Conservation (phyloP, 1,140 invertebrate genomes). For the Penaeus vannamei region DNA sequence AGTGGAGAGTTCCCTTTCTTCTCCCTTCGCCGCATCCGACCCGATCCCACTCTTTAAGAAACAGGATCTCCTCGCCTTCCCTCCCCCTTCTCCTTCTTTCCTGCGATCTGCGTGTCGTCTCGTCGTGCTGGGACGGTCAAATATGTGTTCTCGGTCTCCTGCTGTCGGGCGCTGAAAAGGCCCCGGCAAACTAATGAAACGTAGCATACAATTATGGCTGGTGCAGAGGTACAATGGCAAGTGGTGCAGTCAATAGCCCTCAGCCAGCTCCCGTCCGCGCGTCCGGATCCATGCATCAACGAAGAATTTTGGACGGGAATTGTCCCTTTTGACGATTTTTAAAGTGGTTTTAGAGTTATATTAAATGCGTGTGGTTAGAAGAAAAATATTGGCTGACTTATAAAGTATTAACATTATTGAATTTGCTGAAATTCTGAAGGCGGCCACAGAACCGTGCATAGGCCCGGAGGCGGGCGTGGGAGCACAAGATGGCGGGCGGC, state of each 20-base stretch:
- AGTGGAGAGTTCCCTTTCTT: neutral
- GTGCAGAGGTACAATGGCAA: constrained; percentile 59
- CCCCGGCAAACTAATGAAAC: constrained; percentile 61
- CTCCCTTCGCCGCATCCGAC: neutral
- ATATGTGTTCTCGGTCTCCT: constrained; percentile 60
- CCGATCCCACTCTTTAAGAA: neutral
- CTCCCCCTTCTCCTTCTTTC: constrained; percentile 6
- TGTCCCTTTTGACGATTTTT: too few species aligned
- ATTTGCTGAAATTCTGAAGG: neutral
- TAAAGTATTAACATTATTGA: too few species aligned
- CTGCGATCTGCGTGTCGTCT: neutral
- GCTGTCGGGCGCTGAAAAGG: constrained; percentile 62
- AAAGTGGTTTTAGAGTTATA: too few species aligned
- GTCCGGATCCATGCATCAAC: neutral
- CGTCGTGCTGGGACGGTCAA: constrained; percentile 59
- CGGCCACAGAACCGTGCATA: neutral
- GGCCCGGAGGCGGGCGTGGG: constrained; percentile 38
- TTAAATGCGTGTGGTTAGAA: too few species aligned
- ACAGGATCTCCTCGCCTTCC: neutral
- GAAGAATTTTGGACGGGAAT: neutral
- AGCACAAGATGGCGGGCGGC: constrained; percentile 59
- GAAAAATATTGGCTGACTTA: too few species aligned
- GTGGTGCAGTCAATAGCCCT: constrained; percentile 55
- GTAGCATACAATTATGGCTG: constrained; percentile 64
- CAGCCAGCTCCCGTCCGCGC: neutral